Evolutionary conservation across 2,888 invertebrate species (phyloP), one percentile per base, ranked within the genome.

Genomic region (Parnassius glacialis): DNA sequence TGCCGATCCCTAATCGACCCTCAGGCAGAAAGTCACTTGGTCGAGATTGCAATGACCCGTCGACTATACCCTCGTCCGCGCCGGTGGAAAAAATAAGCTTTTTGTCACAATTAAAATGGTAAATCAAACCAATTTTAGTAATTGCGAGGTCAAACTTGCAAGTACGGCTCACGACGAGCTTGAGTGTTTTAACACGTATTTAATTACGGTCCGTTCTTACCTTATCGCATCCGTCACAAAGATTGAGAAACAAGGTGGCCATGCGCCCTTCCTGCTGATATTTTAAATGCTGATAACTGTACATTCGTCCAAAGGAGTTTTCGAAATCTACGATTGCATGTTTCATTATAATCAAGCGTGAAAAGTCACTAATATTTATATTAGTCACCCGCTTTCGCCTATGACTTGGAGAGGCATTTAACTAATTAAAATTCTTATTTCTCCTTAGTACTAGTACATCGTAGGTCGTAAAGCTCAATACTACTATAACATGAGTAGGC

Each of bases 91-190:
- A 90, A 90, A 89, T 87, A 90, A 87, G 88, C 88, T 90, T 91
- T 90, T 90, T 90, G 88, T 90, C 88, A 90, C 90, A 90, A 90
- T 90, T 90, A 89, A 90, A 90, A 90, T 90, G 89, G 87, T 90
- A 90, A 90, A 90, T 91, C 90, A 90, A 90, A 91, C 90, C 89
- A 91, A 89, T 90, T 91, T 89, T 87, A 87, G 88, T 90, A 90
- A 90, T 90, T 90, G 90, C 88, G 87, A 84, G 87, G 86, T 87
- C 87, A 88, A 87, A 88, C 85, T 89, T 88, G 85, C 79, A 80
- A 90, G 85, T 83, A 74, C 74, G 79, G 81, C 79, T 79, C 48
- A 48, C 79, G 80, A 83, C 77, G 73, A 75, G 74, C 70, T 77
- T 74, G 76, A 75, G 74, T 75, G 79, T 83, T 85, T 85, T 76